These are phyloP conservation scores for Aulostomus chinensis DNA, from an alignment of 2,797 vertebrate genomes.

Conservation along the genomic window DNA sequence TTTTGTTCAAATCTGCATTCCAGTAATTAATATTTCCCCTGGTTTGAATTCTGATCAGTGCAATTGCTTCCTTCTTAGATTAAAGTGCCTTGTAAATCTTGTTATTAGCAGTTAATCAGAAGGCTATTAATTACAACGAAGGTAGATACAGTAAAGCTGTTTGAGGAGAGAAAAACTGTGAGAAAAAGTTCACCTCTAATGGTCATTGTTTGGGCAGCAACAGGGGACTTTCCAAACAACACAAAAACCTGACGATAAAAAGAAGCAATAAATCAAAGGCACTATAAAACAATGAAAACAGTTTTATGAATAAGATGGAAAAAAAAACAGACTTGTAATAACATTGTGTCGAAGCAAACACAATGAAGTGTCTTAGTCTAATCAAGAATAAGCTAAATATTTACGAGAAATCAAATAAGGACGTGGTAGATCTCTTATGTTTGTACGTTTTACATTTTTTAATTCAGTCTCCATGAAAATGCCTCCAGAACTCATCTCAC, in stretches of 20 bases:
- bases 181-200: background rate
- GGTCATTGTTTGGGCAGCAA: background rate
- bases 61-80: constrained; percentile 20
- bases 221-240: background rate
- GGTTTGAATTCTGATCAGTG: constrained; percentile 18
- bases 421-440: too few species aligned
- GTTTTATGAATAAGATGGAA: constrained; percentile 14
- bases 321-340: constrained; percentile 33
- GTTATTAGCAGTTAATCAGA: constrained; percentile 21
- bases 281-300: background rate
- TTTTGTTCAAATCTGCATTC: constrained; percentile 17
- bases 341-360: constrained; percentile 6
- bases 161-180: background rate
- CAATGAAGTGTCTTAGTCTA: constrained; percentile 10
- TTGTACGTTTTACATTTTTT: background rate
- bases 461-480: background rate
- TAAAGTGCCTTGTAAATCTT: constrained; percentile 66
- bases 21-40: constrained; percentile 6
- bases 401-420: too few species aligned
- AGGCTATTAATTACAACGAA: constrained; percentile 3
- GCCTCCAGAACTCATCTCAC: background rate
- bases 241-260: constrained; percentile 4
- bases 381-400: background rate
- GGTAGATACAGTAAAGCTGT: background rate
- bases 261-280: background rate